Evolutionary conservation across 2,888 invertebrate genomes (phyloP).

Genomic region (Phlogophora meticulosa): DNA sequence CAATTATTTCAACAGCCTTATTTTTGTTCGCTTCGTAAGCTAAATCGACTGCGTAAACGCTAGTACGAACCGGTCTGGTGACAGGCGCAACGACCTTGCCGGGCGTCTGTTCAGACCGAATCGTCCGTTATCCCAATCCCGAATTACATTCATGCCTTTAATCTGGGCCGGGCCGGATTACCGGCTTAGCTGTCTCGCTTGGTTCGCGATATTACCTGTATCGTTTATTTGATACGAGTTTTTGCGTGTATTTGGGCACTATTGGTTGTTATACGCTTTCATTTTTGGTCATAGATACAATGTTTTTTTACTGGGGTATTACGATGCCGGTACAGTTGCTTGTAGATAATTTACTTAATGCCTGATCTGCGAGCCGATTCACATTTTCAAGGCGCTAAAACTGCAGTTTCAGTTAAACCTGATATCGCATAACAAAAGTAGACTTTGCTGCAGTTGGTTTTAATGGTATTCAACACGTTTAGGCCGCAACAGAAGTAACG

Average conservation of each 20-base stretch:
- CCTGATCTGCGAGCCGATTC: background rate
- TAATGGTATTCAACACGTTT: background rate
- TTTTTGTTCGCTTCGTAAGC: conserved; percentile 50
- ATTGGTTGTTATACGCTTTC: conserved; percentile 31
- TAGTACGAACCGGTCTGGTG: conserved; percentile 65
- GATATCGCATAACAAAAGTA: no score
- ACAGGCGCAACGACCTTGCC: conserved; percentile 79
- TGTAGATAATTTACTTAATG: background rate
- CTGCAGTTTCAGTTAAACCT: no score
- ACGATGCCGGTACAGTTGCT: conserved; percentile 6
- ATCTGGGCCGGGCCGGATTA: conserved; percentile 54
- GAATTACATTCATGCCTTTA: conserved; percentile 75
- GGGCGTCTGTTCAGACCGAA: conserved; percentile 57
- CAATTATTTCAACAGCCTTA: conserved; percentile 32
- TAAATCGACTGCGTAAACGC: conserved; percentile 55
- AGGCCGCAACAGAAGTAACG: conserved; percentile 28
- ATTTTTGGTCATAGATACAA: conserved; percentile 17
- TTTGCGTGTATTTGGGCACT: conserved; percentile 11
- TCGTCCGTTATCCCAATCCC: conserved; percentile 75
- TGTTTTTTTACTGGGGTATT: background rate
- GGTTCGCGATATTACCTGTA: conserved; percentile 25
- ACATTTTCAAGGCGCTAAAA: background rate
- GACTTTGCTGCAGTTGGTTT: background rate
- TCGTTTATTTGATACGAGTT: conserved; percentile 30
- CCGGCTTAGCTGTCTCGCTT: conserved; percentile 12